These are phyloP conservation scores for Montipora sp. DNA, from an alignment of 64 coral and sea anemone genomes.

Conservation along the genomic window DNA sequence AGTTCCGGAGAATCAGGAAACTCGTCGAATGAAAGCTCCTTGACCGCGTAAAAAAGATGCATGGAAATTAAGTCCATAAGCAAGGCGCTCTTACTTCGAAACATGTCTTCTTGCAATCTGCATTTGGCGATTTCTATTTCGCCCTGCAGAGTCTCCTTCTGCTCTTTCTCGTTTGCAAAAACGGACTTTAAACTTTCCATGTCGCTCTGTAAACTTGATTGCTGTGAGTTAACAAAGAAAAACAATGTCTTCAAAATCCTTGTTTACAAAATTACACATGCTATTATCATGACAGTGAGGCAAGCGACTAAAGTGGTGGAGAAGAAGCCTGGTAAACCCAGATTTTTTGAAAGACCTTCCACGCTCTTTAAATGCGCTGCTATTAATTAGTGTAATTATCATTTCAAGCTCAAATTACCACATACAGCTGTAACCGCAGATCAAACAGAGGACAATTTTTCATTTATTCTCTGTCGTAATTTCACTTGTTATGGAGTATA, in stretches of 20 bases:
- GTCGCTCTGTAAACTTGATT: conserved; percentile 54
- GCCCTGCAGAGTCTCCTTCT: conserved; percentile 5
- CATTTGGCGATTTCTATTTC: conserved; percentile 36
- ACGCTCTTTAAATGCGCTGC: too few relatives aligned
- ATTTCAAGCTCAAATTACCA: too few relatives aligned
- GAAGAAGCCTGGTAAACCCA: too few relatives aligned
- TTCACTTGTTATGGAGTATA: too few relatives aligned
- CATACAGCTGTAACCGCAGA: too few relatives aligned
- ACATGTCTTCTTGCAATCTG: conserved; percentile 48
- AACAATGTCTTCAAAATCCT: background rate
- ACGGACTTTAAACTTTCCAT: conserved; percentile 55
- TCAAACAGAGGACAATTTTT: too few relatives aligned
- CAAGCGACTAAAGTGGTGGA: too few relatives aligned
- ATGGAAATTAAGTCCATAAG: conserved; percentile 79
- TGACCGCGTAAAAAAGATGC: conserved; percentile 84
- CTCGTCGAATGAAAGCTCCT: conserved; percentile 17
- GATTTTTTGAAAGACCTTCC: too few relatives aligned
- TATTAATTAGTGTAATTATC: too few relatives aligned
- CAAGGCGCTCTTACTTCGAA: conserved; percentile 58
- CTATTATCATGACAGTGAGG: too few relatives aligned
- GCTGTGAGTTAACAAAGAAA: conserved; percentile 31
- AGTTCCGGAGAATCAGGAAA: background rate
- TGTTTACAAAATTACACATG: too few relatives aligned
- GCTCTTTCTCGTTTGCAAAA: conserved; percentile 31
- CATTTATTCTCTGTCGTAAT: too few relatives aligned